These are phyloP conservation scores for Lagria hirta DNA, from an alignment of 2,888 invertebrate species.

Conservation along the genomic window DNA sequence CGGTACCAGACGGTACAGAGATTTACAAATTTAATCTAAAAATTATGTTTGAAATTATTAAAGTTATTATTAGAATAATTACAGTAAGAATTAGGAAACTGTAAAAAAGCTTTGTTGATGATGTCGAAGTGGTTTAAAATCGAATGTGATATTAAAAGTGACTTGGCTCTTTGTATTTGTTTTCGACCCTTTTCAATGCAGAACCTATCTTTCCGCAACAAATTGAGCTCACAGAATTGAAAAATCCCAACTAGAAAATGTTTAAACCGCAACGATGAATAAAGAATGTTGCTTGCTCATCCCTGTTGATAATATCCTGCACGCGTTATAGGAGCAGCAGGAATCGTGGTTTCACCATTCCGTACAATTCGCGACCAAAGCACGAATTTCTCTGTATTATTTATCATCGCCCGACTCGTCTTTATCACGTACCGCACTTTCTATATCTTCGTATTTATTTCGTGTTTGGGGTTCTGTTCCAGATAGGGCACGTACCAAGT, in stretches of 20 bases:
- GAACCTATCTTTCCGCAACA: too few relatives aligned
- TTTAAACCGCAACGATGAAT: conserved; percentile 18
- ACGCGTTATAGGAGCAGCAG: conserved; percentile 24
- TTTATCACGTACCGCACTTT: conserved; percentile 47
- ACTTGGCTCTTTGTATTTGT: too few relatives aligned
- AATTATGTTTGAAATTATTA: too few relatives aligned
- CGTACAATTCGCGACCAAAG: conserved; percentile 34
- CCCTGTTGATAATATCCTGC: conserved; percentile 20
- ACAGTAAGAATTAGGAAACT: too few relatives aligned
- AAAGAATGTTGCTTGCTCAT: conserved; percentile 16
- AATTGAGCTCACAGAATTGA: conserved; percentile 2
- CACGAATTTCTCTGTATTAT: conserved; percentile 46
- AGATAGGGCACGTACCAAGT: conserved; percentile 23
- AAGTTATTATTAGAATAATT: too few relatives aligned
- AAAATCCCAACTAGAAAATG: conserved; percentile 13
- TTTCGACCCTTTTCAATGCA: too few relatives aligned
- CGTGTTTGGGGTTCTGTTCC: conserved; percentile 17
- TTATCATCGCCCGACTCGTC: conserved; percentile 46
- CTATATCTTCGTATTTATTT: conserved; percentile 44
- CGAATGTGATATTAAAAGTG: too few relatives aligned
- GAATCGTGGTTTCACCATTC: conserved; percentile 28
- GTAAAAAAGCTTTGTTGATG: too few relatives aligned
- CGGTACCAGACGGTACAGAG: too few relatives aligned
- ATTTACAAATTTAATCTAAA: too few relatives aligned
- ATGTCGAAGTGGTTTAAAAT: too few relatives aligned